phyloP scores from a whole-genome alignment of 2,113 vertebrate genomes.

The Mirounga angustirostris region DNA sequence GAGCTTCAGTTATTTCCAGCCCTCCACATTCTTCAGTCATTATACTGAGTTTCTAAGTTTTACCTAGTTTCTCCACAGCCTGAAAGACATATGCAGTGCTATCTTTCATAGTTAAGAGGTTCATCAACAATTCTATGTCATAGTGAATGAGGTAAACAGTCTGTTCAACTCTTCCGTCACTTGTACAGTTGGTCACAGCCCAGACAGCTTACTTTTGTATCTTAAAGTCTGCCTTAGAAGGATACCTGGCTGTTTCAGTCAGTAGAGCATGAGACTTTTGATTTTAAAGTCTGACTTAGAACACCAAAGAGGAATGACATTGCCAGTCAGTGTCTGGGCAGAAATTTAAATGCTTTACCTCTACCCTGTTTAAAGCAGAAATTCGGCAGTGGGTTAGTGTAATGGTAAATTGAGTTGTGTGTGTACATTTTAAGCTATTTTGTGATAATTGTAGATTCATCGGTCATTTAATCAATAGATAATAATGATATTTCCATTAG shows the following conservation, averaged over 20 bases:
- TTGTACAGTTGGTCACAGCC: neutral
- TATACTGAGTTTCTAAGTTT: neutral
- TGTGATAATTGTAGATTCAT: neutral
- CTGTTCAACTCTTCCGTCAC: neutral
- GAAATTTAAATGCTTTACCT: neutral
- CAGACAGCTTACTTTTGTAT: neutral
- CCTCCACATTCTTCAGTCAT: neutral
- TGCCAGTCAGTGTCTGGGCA: neutral
- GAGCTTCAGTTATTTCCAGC: neutral
- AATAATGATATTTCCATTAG: neutral
- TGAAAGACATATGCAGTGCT: neutral
- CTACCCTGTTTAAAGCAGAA: neutral
- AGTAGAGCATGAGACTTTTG: neutral
- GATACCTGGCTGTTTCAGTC: neutral
- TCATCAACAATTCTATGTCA: neutral
- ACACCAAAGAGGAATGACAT: neutral
- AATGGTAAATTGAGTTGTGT: neutral
- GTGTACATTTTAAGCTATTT: neutral
- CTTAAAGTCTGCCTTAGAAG: neutral
- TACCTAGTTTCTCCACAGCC: neutral
- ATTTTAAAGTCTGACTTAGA: neutral
- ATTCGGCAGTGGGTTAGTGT: neutral
- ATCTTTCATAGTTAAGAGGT: neutral
- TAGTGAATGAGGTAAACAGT: no score
- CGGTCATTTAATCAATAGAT: neutral